Percentiles rank a stretch among this genome's conserved stretches.
Evolutionary conservation across 2,113 vertebrate species (phyloP).

Genomic region (Sigmodon hispidus): DNA sequence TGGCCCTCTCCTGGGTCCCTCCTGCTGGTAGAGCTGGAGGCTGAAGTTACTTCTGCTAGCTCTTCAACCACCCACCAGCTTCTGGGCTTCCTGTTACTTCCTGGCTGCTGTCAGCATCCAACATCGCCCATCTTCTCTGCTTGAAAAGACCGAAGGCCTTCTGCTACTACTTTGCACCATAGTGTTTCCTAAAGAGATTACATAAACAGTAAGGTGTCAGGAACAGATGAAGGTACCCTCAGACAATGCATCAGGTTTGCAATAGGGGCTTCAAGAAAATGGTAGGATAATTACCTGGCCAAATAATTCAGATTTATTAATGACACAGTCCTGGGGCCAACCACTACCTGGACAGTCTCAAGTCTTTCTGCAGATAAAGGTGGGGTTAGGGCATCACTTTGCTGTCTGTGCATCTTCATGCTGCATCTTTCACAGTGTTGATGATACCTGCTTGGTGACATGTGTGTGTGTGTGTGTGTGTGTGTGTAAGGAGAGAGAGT

Average conservation of each 20-base stretch:
- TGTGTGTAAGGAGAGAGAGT: neutral
- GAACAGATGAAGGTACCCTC: neutral
- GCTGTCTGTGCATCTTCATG: neutral
- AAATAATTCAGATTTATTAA: neutral
- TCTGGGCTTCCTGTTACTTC: neutral
- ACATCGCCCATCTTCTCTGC: neutral
- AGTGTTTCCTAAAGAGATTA: neutral
- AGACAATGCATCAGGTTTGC: neutral
- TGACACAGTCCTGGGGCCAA: neutral
- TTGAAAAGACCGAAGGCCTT: neutral
- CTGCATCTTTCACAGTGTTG: neutral
- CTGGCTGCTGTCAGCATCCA: neutral
- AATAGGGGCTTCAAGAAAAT: neutral
- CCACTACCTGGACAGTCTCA: rapidly evolving
- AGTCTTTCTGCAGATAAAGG: neutral
- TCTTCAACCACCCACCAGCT: neutral
- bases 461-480: neutral
- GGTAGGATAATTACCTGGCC: neutral
- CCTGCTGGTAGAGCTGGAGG: neutral
- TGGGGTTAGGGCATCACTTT: neutral
- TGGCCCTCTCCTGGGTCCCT: neutral
- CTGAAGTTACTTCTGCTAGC: rapidly evolving
- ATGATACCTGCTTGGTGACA: neutral
- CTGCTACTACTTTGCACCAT: neutral
- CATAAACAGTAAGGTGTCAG: neutral